These are phyloP conservation scores for Etia nguti DNA, from an alignment of 2,113 vertebrate genomes.

Conservation along the genomic window DNA sequence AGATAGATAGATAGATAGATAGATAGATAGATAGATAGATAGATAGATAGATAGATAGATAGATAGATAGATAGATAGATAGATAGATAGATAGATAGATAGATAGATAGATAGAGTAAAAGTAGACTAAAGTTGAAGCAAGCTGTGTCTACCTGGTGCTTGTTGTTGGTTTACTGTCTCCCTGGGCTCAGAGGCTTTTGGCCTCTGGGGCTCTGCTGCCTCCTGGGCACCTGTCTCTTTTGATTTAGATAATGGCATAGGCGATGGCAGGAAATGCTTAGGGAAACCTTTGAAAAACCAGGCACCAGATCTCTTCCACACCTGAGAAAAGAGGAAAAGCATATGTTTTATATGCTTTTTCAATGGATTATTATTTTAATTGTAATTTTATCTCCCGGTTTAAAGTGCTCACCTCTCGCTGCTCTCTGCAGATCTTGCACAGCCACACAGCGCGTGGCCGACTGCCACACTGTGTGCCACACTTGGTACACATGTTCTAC, in stretches of 20 bases:
- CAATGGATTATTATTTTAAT: not conserved
- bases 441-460: constrained; percentile 88
- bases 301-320: constrained; percentile 96
- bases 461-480: constrained; percentile 85
- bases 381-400: not conserved
- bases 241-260: constrained; percentile 83
- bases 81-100: too few relatives aligned
- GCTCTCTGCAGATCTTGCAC: constrained; percentile 96
- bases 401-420: constrained; percentile 84
- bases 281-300: constrained; percentile 99
- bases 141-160: constrained; percentile 30
- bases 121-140: not conserved
- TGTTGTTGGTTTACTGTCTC: constrained; percentile 30
- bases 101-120: not conserved
- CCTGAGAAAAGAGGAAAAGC: constrained; percentile 65
- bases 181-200: constrained; percentile 46
- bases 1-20: too few relatives aligned
- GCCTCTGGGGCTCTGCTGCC: constrained; percentile 30
- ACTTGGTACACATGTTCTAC: constrained; percentile 95
- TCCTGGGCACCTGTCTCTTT: constrained; percentile 44
- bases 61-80: too few relatives aligned
- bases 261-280: constrained; percentile 88
- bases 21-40: too few relatives aligned
- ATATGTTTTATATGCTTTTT: not conserved
- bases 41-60: too few relatives aligned